These are phyloP conservation scores for Poecilus cupreus DNA, from an alignment of 2,888 invertebrate species.

Conservation along the genomic window DNA sequence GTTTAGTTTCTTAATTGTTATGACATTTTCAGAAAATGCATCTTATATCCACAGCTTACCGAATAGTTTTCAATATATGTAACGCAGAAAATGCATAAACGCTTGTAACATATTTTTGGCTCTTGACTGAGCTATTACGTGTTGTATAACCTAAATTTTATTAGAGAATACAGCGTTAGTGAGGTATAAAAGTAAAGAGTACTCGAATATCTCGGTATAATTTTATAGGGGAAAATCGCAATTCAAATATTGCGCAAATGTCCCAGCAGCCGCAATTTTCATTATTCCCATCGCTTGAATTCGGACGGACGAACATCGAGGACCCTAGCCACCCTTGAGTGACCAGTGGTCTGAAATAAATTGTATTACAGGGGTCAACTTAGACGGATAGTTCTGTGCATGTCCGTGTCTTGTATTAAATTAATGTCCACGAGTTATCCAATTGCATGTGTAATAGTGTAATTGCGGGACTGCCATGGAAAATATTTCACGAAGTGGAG, in stretches of 20 bases:
- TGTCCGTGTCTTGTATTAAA: conserved; percentile 43
- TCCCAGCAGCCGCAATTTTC: conserved; percentile 32
- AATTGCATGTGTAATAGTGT: conserved; percentile 46
- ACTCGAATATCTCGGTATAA: conserved; percentile 15
- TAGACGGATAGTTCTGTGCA: conserved; percentile 21
- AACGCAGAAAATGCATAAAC: neutral
- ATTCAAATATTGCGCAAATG: conserved; percentile 37
- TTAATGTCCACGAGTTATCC: conserved; percentile 43
- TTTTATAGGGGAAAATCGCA: conserved; percentile 16
- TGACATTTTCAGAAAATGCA: no score
- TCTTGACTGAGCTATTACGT: neutral
- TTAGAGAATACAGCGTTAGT: no score
- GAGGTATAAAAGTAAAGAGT: conserved; percentile 13
- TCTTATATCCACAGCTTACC: no score
- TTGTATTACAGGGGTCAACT: conserved; percentile 49
- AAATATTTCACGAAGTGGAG: conserved; percentile 16
- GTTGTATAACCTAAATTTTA: neutral
- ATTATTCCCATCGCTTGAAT: conserved; percentile 31
- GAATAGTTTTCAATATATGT: no score
- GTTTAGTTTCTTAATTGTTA: no score
- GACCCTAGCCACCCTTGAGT: conserved; percentile 9
- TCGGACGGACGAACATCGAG: neutral
- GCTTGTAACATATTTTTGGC: neutral
- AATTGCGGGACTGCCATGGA: conserved; percentile 29
- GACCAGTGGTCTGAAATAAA: conserved; percentile 50